A percentile compares a stretch with the other conserved stretches of the same genome.
phyloP scores from a whole-genome alignment of 2,888 invertebrate genomes.

The Clistopyga incitator region DNA sequence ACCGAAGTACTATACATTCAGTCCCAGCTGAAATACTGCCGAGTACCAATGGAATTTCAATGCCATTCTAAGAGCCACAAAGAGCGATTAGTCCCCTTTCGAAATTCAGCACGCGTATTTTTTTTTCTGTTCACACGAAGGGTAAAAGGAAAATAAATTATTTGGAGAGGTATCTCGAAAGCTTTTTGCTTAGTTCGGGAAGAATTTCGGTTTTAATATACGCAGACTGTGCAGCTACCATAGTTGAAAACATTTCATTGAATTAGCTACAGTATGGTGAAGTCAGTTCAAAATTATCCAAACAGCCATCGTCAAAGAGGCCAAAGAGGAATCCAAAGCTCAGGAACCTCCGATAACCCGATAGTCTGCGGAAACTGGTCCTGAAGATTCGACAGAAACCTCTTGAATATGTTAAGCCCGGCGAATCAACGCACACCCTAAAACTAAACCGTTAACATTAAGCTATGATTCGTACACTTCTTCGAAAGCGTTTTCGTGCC shows the following conservation, averaged over 20 bases:
- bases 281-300: conserved; percentile 22
- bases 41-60: conserved; percentile 61
- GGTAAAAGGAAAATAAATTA: conserved; percentile 34
- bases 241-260: background rate
- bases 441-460: conserved; percentile 60
- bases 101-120: conserved; percentile 55
- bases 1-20: conserved; percentile 43
- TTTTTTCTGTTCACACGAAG: conserved; percentile 8
- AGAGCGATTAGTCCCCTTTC: conserved; percentile 57
- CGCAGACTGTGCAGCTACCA: background rate
- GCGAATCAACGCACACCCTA: conserved; percentile 60
- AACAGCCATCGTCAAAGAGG: background rate
- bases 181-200: background rate
- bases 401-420: conserved; percentile 56
- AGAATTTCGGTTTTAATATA: background rate
- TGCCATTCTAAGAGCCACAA: conserved; percentile 55
- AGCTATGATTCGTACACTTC: conserved; percentile 14
- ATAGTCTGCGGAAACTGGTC: conserved; percentile 20
- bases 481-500: background rate
- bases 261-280: conserved; percentile 27
- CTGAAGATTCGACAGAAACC: conserved; percentile 42
- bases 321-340: conserved; percentile 21
- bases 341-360: conserved; percentile 1
- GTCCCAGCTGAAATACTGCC: conserved; percentile 56
- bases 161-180: background rate